phyloP scores from a whole-genome alignment of 2,113 vertebrate species.

The Cephalopholis sonnerati region DNA sequence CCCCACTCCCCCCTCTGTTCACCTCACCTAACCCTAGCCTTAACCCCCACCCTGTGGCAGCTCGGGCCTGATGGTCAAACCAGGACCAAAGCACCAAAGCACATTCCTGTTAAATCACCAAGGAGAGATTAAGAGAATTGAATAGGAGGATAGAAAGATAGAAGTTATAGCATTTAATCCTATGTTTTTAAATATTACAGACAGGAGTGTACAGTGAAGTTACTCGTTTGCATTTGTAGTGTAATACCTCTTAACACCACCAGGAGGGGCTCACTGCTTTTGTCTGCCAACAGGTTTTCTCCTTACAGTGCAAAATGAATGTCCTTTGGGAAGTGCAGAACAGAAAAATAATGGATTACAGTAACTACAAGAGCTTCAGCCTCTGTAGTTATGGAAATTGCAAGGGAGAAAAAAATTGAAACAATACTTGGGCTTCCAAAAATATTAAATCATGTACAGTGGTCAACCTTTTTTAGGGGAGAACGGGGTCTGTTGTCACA shows the following conservation, averaged over 20 bases:
- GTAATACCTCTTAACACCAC: slow-evolving; percentile 1
- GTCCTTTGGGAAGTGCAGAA: not conserved
- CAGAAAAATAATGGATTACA: slow-evolving; percentile 12
- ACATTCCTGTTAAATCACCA: slow-evolving; percentile 31
- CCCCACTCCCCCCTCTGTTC: slow-evolving; percentile 33
- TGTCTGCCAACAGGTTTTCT: not conserved
- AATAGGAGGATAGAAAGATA: not conserved
- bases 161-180: not conserved
- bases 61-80: not conserved
- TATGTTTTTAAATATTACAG: not conserved
- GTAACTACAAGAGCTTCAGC: not conserved
- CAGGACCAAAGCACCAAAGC: not conserved
- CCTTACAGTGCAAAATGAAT: not conserved
- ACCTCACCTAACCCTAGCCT: slow-evolving; percentile 24
- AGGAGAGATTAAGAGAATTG: not conserved
- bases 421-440: not conserved
- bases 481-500: too few species aligned
- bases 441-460: not conserved
- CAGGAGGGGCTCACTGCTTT: slow-evolving; percentile 23
- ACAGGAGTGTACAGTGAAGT: not conserved
- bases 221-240: too few species aligned
- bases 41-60: not conserved
- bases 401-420: not conserved
- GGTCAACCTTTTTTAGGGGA: not conserved
- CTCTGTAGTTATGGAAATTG: not conserved